Base-by-base conservation (phyloP, 1,140 invertebrate species). In the Cherax destructor region DNA sequence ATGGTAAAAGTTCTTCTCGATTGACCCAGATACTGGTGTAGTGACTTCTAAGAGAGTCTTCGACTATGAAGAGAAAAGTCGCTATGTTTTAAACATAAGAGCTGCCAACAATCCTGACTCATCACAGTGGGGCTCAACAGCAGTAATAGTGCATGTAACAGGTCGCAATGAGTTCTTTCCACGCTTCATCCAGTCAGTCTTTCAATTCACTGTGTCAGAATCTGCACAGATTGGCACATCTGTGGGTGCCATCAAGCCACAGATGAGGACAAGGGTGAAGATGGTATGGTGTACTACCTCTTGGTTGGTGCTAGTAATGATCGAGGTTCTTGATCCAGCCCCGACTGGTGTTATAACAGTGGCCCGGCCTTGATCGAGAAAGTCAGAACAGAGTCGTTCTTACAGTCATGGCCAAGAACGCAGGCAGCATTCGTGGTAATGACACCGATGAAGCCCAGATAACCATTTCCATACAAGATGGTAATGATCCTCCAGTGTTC, bases 371-470 rank as follows among this genome's bases (percentile, higher is more conserved):
- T 78, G 98, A 99, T 94, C 95, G 98, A 65, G 98, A 99, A 95
- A 98, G 97, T 0, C 98, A 98, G 94, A 98, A 97, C 94, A 95
- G 97, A 86, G 97, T 98, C 4, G 97, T 98, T 1, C 95, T 99
- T 7, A 98, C 97, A 0, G 98, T 99, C 0, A 96, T 99, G 95
- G 98, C 98, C 0, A 99, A 99, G 95, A 99, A 99, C 94, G 96
- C 96, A 76, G 98, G 98, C 11, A 97, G 98, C 52, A 98, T 99
- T 91, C 95, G 97, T 72, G 98, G 98, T 11, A 99, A 99, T 94
- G 98, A 99, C 94, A 99, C 98, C 0, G 98, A 99, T 94, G 98
- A 98, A 94, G 98, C 98, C 6, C 97, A 98, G 94, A 97, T 99
- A 0, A 97, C 98, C 50, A 97, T 99, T 87, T 97, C 97, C 1